Evolutionary conservation across 2,113 vertebrate genomes (phyloP).

Genomic region (Leucopsar rothschildi): DNA sequence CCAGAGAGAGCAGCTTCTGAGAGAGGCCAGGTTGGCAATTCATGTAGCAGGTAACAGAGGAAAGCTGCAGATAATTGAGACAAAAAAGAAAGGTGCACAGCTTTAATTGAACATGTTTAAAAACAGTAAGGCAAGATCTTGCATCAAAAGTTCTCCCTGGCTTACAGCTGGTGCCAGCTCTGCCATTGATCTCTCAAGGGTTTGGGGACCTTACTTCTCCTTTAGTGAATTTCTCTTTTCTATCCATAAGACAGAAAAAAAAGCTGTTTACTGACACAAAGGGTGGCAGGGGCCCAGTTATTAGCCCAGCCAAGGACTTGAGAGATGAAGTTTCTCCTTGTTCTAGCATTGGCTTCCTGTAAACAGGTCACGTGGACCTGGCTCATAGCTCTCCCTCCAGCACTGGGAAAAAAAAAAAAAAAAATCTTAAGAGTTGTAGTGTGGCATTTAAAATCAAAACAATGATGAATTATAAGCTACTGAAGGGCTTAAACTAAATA

Average conservation of each 20-base stretch:
- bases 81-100: not conserved
- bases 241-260: not conserved
- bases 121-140: not conserved
- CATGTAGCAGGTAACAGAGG: not conserved
- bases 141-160: not conserved
- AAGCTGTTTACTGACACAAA: not conserved
- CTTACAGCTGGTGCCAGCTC: not conserved
- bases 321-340: not conserved
- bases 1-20: not conserved
- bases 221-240: not conserved
- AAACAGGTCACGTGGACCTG: fast-evolving
- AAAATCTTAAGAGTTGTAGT: not conserved
- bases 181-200: not conserved
- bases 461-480: not conserved
- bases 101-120: not conserved
- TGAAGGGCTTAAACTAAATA: not conserved
- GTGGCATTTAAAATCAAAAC: not conserved
- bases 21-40: not conserved
- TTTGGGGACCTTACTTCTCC: not conserved
- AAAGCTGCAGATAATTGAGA: not conserved
- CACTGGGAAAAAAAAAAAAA: not conserved
- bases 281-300: fast-evolving
- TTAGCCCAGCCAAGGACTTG: not conserved
- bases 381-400: not conserved
- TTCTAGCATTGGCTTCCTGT: not conserved